These are phyloP conservation scores for Trigoniulus corallinus DNA, from an alignment of 1,140 invertebrate species.

Conservation along the genomic window DNA sequence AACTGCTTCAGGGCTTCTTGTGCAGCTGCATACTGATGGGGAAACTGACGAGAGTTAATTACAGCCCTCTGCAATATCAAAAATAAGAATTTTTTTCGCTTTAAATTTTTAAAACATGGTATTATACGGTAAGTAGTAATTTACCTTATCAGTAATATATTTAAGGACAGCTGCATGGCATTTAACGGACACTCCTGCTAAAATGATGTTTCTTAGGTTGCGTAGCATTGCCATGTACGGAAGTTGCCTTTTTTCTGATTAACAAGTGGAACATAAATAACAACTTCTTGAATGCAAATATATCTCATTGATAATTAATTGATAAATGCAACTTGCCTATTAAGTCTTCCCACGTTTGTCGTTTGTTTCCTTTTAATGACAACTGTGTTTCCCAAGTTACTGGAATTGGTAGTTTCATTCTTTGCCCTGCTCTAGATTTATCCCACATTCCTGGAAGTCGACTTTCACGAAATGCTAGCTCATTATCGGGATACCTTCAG, in stretches of 20 bases:
- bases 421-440: slow-evolving; percentile 25
- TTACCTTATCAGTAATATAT: slow-evolving; percentile 26
- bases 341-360: slow-evolving; percentile 23
- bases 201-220: slow-evolving; percentile 30
- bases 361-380: slow-evolving; percentile 30
- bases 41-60: slow-evolving; percentile 29
- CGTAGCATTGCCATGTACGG: slow-evolving; percentile 34
- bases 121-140: background rate
- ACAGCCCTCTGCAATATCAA: slow-evolving; percentile 22
- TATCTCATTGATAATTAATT: slow-evolving; percentile 7
- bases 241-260: slow-evolving; percentile 28
- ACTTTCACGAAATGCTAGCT: slow-evolving; percentile 25
- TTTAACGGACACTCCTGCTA: slow-evolving; percentile 26
- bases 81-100: no score
- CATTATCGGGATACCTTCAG: slow-evolving; percentile 27
- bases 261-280: background rate
- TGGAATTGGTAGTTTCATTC: slow-evolving; percentile 32
- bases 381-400: slow-evolving; percentile 36
- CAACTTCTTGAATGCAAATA: no score
- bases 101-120: background rate
- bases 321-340: background rate
- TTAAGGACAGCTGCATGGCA: slow-evolving; percentile 25
- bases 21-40: slow-evolving; percentile 30
- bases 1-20: slow-evolving; percentile 26
- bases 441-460: slow-evolving; percentile 29